These are phyloP conservation scores for Caenorhabditis sp. DNA, from an alignment of 2,888 invertebrate species.

Conservation along the genomic window DNA sequence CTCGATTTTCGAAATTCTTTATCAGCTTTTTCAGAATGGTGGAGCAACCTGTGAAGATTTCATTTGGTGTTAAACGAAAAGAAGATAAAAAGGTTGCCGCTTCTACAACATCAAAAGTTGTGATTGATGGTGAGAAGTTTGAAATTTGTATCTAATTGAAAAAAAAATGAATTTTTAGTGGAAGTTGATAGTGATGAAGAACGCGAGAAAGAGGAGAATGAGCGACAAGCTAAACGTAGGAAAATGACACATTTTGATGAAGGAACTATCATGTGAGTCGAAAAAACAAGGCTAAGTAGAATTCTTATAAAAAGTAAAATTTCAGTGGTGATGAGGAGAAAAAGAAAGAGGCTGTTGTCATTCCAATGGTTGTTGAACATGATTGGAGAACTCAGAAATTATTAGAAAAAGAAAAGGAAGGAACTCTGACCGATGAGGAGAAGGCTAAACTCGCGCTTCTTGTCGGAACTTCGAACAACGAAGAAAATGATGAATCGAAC, in stretches of 20 bases:
- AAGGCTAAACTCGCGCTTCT: conserved; percentile 49
- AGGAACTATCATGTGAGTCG: conserved; percentile 45
- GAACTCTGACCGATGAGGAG: conserved; percentile 54
- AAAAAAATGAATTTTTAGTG: conserved; percentile 16
- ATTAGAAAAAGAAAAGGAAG: conserved; percentile 53
- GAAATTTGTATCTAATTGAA: conserved; percentile 3
- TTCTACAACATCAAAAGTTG: conserved; percentile 7
- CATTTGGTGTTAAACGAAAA: conserved; percentile 54
- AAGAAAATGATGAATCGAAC: neutral
- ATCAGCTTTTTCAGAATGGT: too few relatives aligned
- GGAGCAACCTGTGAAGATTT: conserved; percentile 43
- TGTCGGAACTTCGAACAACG: conserved; percentile 18
- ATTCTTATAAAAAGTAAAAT: conserved; percentile 4
- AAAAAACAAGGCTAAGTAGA: neutral
- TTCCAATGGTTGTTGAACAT: conserved; percentile 54
- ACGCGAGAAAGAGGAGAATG: conserved; percentile 45
- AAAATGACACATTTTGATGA: conserved; percentile 55
- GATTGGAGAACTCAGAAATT: conserved; percentile 56
- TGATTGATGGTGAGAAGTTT: conserved; percentile 38
- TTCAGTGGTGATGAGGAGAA: conserved; percentile 48
- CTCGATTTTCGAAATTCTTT: too few relatives aligned
- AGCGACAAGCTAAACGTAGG: conserved; percentile 41
- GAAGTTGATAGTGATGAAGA: conserved; percentile 51
- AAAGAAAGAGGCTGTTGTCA: conserved; percentile 41
- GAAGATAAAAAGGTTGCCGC: conserved; percentile 32